These are phyloP conservation scores for Grapholita molesta DNA, from an alignment of 1,140 invertebrate species.

Conservation along the genomic window DNA sequence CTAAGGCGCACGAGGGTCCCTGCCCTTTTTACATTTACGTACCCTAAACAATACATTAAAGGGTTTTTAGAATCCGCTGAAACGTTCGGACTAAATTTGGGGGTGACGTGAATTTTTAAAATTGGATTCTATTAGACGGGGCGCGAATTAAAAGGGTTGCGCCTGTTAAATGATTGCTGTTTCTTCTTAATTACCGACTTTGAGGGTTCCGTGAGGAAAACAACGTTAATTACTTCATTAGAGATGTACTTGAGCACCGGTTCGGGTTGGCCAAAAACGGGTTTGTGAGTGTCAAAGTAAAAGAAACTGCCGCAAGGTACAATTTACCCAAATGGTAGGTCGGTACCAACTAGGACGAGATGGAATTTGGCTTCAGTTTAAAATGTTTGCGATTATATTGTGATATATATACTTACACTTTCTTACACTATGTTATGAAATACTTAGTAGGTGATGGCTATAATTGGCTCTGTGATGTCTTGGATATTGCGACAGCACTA, in stretches of 20 bases:
- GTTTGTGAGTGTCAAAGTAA: not conserved
- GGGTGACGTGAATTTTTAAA: conserved; percentile 37
- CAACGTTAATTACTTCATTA: conserved; percentile 9
- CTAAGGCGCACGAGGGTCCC: too few relatives aligned
- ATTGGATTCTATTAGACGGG: conserved; percentile 49
- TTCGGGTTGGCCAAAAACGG: not conserved
- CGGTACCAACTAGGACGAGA: not conserved
- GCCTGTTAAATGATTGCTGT: conserved; percentile 14
- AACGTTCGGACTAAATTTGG: conserved; percentile 31
- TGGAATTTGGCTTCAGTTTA: too few relatives aligned
- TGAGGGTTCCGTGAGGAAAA: not conserved
- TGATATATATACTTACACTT: too few relatives aligned
- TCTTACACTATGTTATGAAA: too few relatives aligned
- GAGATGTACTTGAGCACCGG: not conserved
- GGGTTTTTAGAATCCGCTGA: conserved; percentile 39
- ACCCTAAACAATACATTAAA: conserved; percentile 43
- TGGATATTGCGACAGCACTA: too few relatives aligned
- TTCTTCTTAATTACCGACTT: conserved; percentile 11
- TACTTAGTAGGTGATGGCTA: too few relatives aligned
- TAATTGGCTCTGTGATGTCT: too few relatives aligned
- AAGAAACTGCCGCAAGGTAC: not conserved
- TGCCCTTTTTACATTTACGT: too few relatives aligned
- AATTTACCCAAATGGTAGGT: not conserved
- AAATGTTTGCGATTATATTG: too few relatives aligned
- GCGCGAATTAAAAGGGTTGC: conserved; percentile 33